Evolutionary conservation across 1,140 invertebrate species (phyloP).

Genomic region (Camponotus floridanus): DNA sequence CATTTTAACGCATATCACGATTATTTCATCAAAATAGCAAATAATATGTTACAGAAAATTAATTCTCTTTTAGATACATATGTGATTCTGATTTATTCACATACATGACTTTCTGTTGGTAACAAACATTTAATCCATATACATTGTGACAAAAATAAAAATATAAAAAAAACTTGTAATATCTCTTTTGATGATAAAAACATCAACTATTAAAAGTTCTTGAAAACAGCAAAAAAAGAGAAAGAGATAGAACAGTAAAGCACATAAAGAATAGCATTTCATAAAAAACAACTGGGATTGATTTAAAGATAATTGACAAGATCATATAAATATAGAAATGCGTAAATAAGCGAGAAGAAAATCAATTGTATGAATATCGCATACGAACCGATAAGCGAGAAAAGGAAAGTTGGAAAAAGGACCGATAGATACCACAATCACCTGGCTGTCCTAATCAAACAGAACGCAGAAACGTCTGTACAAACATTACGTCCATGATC

Average conservation of each 20-base stretch:
- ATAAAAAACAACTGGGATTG: background rate
- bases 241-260: too few relatives aligned
- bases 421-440: conserved; percentile 72
- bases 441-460: conserved; percentile 85
- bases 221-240: background rate
- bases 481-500: conserved; percentile 76
- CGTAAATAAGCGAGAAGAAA: conserved; percentile 47
- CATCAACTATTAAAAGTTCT: background rate
- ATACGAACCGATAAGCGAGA: conserved; percentile 70
- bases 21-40: conserved; percentile 24
- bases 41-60: background rate
- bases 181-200: background rate
- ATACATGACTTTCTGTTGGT: background rate
- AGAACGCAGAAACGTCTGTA: conserved; percentile 79
- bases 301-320: too few relatives aligned
- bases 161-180: background rate
- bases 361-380: conserved; percentile 67
- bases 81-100: background rate
- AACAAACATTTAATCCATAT: background rate
- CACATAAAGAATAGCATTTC: background rate
- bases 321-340: conserved; percentile 58
- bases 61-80: conserved; percentile 1
- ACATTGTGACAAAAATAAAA: background rate
- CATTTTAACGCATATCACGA: conserved; percentile 11
- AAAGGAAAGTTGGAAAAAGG: conserved; percentile 68